Percentiles rank a stretch among this genome's conserved stretches.
Evolutionary conservation across 2,888 invertebrate species (phyloP).

Genomic region (Keiferia lycopersicella): DNA sequence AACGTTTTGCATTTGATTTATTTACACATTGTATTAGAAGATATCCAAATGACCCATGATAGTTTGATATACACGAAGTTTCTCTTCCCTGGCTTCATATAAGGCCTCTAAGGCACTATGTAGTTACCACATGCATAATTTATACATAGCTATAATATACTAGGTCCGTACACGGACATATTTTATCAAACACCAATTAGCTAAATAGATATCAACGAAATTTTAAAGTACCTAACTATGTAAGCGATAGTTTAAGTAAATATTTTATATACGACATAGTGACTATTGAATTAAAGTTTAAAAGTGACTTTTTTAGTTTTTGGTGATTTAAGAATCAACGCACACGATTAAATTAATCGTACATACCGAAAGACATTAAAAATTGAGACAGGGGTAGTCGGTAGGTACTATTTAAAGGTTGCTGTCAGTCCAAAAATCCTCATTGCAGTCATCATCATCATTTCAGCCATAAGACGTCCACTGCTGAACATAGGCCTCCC

Average conservation of each 20-base stretch:
- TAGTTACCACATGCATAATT: constrained; percentile 29
- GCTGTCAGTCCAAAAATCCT: no score
- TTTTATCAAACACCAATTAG: constrained; percentile 75
- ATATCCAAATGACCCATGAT: neutral
- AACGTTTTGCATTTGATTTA: no score
- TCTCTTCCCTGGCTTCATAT: neutral
- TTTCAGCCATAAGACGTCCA: no score
- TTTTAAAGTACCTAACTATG: constrained; percentile 35
- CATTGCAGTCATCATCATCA: no score
- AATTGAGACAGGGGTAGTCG: no score
- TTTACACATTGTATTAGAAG: no score
- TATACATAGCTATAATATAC: constrained; percentile 2
- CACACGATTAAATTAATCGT: no score
- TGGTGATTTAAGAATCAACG: neutral
- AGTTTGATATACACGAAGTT: neutral
- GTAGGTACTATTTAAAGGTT: no score
- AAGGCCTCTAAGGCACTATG: constrained; percentile 30
- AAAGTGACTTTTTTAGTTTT: neutral
- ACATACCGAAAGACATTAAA: no score
- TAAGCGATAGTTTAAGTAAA: constrained; percentile 32
- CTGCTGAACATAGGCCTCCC: no score
- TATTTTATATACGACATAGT: constrained; percentile 48
- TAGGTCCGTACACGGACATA: constrained; percentile 44
- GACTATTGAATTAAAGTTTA: constrained; percentile 5
- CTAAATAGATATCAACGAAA: constrained; percentile 59